These are phyloP conservation scores for Gallinago stenura DNA, from an alignment of 2,797 vertebrate species.

Conservation along the genomic window DNA sequence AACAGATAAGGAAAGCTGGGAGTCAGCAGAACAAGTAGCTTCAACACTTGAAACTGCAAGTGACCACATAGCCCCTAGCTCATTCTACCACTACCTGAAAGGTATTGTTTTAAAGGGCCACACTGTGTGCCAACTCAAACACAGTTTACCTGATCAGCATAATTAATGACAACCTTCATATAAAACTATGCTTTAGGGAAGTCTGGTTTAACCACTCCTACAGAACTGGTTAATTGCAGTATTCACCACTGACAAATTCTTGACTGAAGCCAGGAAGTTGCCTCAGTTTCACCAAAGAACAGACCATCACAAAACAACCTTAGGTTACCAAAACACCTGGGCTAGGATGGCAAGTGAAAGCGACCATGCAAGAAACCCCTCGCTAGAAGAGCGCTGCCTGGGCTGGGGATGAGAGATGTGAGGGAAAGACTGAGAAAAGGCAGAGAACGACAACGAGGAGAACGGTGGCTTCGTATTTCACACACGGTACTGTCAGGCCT, in stretches of 20 bases:
- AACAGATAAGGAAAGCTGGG: not conserved
- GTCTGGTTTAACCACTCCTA: not conserved
- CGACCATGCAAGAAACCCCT: not conserved
- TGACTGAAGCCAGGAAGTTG: not conserved
- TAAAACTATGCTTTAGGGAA: not conserved
- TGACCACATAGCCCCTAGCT: not conserved
- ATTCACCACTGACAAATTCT: not conserved
- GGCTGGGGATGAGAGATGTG: fast-evolving
- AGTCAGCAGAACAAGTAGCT: not conserved
- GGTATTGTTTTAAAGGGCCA: not conserved
- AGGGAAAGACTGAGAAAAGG: too few species aligned
- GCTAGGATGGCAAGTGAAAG: fast-evolving
- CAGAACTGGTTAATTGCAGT: not conserved
- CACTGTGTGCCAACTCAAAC: not conserved
- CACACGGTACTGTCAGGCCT: not conserved
- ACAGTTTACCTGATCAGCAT: not conserved
- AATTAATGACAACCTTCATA: not conserved
- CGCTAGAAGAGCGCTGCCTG: fast-evolving
- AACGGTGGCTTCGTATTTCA: not conserved
- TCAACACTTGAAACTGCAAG: not conserved
- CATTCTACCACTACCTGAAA: not conserved
- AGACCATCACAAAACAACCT: not conserved
- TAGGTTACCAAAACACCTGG: fast-evolving
- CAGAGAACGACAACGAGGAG: not conserved
- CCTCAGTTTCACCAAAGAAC: not conserved